Evolutionary conservation across 2,888 invertebrate genomes (phyloP).

Genomic region (Diarsia mendica): DNA sequence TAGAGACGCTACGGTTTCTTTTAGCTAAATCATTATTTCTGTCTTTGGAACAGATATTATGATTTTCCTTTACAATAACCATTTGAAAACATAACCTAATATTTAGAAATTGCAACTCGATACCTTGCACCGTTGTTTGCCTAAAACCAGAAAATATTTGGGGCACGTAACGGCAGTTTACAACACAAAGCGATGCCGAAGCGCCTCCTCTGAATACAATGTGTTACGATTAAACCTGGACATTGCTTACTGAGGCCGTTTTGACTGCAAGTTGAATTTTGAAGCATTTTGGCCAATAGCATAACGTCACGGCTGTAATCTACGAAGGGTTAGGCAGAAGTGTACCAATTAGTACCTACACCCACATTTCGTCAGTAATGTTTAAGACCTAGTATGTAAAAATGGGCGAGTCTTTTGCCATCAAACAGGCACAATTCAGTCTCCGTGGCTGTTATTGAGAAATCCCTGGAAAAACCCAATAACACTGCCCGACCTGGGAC

Average conservation of each 20-base stretch:
- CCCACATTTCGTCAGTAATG: no score
- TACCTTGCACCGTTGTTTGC: slow-evolving; percentile 8
- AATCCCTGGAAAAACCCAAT: no score
- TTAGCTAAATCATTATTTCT: no score
- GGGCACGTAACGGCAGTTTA: slow-evolving; percentile 55
- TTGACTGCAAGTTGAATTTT: neutral
- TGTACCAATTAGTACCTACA: no score
- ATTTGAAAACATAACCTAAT: slow-evolving; percentile 1
- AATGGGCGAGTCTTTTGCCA: no score
- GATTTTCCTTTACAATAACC: neutral
- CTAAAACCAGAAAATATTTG: slow-evolving; percentile 32
- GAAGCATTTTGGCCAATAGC: neutral
- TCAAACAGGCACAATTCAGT: no score
- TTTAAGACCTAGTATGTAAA: no score
- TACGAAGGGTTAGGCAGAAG: no score
- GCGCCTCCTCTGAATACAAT: slow-evolving; percentile 31
- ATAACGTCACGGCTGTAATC: no score
- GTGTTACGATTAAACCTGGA: slow-evolving; percentile 22
- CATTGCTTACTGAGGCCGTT: slow-evolving; percentile 8
- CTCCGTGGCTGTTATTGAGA: no score
- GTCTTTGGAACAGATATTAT: neutral
- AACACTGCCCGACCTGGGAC: no score
- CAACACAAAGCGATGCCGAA: slow-evolving; percentile 39
- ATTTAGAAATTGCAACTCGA: slow-evolving; percentile 2
- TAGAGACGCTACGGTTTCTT: neutral